These are phyloP conservation scores for Ceratotherium simum DNA, from an alignment of 2,113 vertebrate species.

Conservation along the genomic window DNA sequence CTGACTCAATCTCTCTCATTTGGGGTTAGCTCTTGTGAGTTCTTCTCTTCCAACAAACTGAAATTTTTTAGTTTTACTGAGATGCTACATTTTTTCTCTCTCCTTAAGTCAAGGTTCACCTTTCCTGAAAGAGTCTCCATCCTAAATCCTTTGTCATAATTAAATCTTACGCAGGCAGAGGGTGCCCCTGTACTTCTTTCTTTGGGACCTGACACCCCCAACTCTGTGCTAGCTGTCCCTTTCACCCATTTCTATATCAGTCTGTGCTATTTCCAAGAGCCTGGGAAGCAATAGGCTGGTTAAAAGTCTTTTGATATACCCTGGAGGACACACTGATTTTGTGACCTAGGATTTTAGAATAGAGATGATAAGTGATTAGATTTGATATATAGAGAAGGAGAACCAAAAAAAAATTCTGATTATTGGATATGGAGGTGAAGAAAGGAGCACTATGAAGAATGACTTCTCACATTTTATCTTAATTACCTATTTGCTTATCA, in stretches of 20 bases:
- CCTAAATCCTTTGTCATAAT: background rate
- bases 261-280: background rate
- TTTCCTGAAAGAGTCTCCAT: background rate
- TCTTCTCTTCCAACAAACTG: background rate
- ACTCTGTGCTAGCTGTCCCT: background rate
- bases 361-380: background rate
- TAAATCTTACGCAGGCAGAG: background rate
- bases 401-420: background rate
- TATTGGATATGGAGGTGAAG: background rate
- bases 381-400: background rate
- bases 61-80: slow-evolving; percentile 11
- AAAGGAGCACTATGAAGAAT: background rate
- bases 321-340: background rate
- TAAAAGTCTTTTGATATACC: background rate
- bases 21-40: background rate
- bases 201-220: background rate
- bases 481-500: background rate
- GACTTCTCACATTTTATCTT: background rate
- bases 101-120: background rate
- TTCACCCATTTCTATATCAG: background rate
- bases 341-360: background rate
- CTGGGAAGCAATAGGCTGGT: background rate
- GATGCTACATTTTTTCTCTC: background rate
- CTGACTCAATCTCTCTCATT: background rate
- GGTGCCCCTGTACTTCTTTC: background rate